Evolutionary conservation across 1,140 invertebrate species (phyloP).

Genomic region (Belonocnema kinseyi): DNA sequence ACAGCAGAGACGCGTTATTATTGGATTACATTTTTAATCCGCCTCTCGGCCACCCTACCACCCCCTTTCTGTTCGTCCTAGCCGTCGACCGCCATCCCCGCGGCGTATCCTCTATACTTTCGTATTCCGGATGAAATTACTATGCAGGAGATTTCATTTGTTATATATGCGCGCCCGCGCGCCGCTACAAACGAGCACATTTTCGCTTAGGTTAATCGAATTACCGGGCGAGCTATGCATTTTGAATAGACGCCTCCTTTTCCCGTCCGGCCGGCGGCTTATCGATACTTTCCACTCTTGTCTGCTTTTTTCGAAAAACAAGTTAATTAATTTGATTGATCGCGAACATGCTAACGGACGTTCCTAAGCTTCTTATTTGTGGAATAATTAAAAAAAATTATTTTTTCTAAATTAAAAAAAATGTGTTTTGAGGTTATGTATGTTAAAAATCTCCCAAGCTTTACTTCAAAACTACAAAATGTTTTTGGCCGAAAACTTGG

Average conservation of each 20-base stretch:
- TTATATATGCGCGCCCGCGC: conserved; percentile 70
- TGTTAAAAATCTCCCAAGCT: no score
- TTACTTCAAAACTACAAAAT: no score
- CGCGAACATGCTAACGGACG: no score
- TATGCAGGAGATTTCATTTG: conserved; percentile 76
- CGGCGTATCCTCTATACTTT: conserved; percentile 66
- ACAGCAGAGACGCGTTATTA: conserved; percentile 75
- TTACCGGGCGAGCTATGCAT: conserved; percentile 69
- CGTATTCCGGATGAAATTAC: conserved; percentile 75
- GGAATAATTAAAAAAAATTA: no score
- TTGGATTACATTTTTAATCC: conserved; percentile 77
- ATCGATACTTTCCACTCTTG: conserved; percentile 47
- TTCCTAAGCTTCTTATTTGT: no score
- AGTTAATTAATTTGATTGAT: no score
- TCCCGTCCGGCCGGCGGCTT: conserved; percentile 48
- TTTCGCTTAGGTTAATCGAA: conserved; percentile 75
- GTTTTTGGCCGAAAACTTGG: no score
- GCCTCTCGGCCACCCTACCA: conserved; percentile 58
- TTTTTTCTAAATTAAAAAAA: no score
- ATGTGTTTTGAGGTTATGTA: no score
- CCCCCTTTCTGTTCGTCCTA: conserved; percentile 33
- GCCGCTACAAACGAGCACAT: conserved; percentile 73
- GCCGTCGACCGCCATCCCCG: conserved; percentile 53
- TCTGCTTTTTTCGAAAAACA: not conserved
- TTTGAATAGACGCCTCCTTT: conserved; percentile 68